Evolutionary conservation across 2,888 invertebrate genomes (phyloP).

Genomic region (Coelogynopora nodosa): DNA sequence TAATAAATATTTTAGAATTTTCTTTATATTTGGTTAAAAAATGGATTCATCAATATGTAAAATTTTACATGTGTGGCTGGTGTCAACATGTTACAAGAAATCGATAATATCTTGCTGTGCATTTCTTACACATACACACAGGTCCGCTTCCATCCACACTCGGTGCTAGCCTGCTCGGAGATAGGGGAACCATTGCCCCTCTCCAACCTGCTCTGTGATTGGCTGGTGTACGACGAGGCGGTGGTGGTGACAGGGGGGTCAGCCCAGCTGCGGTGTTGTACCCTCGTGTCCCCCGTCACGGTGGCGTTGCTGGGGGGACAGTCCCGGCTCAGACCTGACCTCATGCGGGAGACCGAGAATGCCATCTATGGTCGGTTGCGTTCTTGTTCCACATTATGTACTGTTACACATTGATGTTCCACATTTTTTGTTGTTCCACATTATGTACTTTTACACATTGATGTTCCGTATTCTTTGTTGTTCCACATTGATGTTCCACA

Average conservation of each 20-base stretch:
- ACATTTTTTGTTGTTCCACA: no score
- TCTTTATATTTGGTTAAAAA: no score
- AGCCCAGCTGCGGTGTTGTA: slow-evolving; percentile 74
- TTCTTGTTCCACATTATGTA: not conserved
- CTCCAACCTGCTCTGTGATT: slow-evolving; percentile 70
- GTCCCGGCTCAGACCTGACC: slow-evolving; percentile 52
- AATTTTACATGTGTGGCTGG: no score
- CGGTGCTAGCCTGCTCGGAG: slow-evolving; percentile 64
- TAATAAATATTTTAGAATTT: no score
- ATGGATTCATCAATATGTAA: no score
- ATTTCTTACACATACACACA: slow-evolving; percentile 58
- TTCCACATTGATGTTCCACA: no score
- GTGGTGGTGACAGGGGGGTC: slow-evolving; percentile 67
- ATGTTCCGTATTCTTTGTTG: no score
- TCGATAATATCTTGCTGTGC: no score
- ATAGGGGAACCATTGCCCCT: slow-evolving; percentile 54
- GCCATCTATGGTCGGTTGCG: not conserved
- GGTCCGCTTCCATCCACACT: slow-evolving; percentile 68
- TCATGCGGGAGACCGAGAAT: slow-evolving; percentile 38
- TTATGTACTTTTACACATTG: no score
- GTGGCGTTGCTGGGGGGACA: slow-evolving; percentile 77
- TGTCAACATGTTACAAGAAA: no score
- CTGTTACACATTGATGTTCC: no score
- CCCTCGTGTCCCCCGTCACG: slow-evolving; percentile 75
- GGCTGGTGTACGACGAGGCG: slow-evolving; percentile 83